These are phyloP conservation scores for Argopecten irradians DNA, from an alignment of 1,140 invertebrate species.

Conservation along the genomic window DNA sequence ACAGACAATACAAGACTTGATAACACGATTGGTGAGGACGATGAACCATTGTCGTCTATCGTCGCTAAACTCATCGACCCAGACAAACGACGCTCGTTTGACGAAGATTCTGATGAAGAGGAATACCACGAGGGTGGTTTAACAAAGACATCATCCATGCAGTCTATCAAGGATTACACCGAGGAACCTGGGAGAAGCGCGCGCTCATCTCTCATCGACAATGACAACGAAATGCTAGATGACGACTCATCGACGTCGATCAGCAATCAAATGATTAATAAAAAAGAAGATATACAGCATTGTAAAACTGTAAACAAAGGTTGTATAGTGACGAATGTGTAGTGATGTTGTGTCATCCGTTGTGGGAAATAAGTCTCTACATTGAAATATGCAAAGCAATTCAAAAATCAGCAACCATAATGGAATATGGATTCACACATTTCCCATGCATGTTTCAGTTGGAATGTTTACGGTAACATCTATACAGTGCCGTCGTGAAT, in stretches of 20 bases:
- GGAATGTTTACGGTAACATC: neutral
- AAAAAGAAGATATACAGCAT: neutral
- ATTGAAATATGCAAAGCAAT: neutral
- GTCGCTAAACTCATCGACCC: constrained; percentile 38
- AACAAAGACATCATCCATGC: constrained; percentile 31
- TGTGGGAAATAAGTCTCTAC: neutral
- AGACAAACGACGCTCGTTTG: neutral
- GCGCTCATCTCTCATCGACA: constrained; percentile 27
- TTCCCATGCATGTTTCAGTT: neutral
- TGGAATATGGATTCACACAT: neutral
- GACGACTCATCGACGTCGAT: constrained; percentile 23
- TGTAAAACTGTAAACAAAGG: constrained; percentile 1
- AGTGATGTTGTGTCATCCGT: neutral
- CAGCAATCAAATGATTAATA: neutral
- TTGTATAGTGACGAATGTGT: constrained; percentile 3
- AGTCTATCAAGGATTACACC: constrained; percentile 42
- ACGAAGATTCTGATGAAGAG: constrained; percentile 28
- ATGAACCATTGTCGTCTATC: constrained; percentile 29
- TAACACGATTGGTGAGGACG: constrained; percentile 26
- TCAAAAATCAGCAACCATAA: neutral
- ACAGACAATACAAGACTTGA: constrained; percentile 23
- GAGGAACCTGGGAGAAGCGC: constrained; percentile 36
- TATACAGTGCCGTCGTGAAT: neutral
- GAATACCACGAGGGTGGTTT: constrained; percentile 19
- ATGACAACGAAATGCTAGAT: constrained; percentile 31